A percentile compares a stretch with the other conserved stretches of the same genome.
Conservation (phyloP, 2,888 invertebrate species). For the Odontocolon sp. region DNA sequence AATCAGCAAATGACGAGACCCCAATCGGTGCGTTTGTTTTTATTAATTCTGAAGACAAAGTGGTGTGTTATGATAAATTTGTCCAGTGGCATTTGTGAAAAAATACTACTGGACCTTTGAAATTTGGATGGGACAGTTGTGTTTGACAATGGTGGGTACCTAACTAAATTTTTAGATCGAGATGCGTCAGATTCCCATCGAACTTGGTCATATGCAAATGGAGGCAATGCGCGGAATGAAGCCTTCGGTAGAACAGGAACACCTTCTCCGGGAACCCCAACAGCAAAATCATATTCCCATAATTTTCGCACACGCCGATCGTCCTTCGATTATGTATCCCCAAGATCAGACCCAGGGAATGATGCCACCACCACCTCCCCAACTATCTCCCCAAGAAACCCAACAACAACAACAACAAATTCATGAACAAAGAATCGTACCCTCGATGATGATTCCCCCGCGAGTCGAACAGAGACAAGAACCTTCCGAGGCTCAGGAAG, state of each 20-base stretch:
- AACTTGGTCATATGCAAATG: slow-evolving; percentile 82
- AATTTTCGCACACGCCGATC: slow-evolving; percentile 58
- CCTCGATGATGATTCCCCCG: slow-evolving; percentile 70
- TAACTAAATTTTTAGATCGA: slow-evolving; percentile 63
- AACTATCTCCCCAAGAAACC: slow-evolving; percentile 54
- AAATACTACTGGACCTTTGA: too few species aligned
- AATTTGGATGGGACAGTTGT: too few species aligned
- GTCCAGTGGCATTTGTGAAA: neutral
- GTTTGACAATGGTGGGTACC: too few species aligned
- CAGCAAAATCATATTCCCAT: slow-evolving; percentile 76
- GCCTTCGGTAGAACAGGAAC: slow-evolving; percentile 80
- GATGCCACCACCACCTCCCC: slow-evolving; percentile 72
- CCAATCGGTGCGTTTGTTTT: slow-evolving; percentile 49
- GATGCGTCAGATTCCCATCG: slow-evolving; percentile 81
- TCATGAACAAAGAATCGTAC: slow-evolving; percentile 70
- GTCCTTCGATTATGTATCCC: slow-evolving; percentile 55
- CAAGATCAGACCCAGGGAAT: slow-evolving; percentile 71
- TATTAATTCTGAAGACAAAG: too few species aligned
- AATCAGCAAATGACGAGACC: slow-evolving; percentile 55
- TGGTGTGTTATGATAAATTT: neutral
- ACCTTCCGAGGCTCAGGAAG: slow-evolving; percentile 54
- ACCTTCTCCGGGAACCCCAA: slow-evolving; percentile 72
- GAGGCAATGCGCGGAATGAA: slow-evolving; percentile 83
- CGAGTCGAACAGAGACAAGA: slow-evolving; percentile 68
- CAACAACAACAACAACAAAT: slow-evolving; percentile 65